Conservation (phyloP, 2,797 vertebrate species). For the Perodicticus potto region DNA sequence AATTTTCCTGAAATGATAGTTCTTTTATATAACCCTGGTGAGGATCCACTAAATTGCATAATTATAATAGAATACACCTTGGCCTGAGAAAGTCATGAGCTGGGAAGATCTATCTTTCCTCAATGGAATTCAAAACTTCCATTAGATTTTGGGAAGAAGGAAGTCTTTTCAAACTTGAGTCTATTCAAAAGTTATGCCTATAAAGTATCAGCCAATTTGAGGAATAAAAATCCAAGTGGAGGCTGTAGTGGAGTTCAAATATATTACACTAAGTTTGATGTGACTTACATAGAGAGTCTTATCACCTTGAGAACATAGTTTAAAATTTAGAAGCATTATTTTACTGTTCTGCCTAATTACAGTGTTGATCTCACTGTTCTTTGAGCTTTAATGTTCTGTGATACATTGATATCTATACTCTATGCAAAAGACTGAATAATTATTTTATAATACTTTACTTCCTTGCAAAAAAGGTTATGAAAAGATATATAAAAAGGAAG, state of each 20-base stretch:
- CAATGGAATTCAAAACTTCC: background rate
- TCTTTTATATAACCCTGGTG: background rate
- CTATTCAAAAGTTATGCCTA: background rate
- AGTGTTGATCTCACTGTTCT: background rate
- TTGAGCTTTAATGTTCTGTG: background rate
- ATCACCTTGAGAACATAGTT: background rate
- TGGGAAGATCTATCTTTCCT: background rate
- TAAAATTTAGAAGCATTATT: background rate
- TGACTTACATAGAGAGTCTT: background rate
- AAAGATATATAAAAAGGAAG: background rate
- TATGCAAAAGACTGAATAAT: background rate
- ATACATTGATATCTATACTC: background rate
- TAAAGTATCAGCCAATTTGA: background rate
- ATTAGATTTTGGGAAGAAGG: background rate
- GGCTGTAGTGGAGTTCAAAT: background rate
- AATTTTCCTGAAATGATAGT: background rate
- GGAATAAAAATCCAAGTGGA: slow-evolving; percentile 7
- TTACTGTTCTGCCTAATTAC: background rate
- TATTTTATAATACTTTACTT: background rate
- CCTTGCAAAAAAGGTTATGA: background rate
- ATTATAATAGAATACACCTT: background rate
- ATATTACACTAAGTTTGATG: background rate
- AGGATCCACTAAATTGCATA: background rate
- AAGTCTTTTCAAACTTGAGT: slow-evolving; percentile 39
- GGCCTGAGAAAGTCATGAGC: background rate